A percentile compares a stretch with the other conserved stretches of the same genome.
Conservation (phyloP, 1,140 invertebrate species). For the Coptotermes formosanus region DNA sequence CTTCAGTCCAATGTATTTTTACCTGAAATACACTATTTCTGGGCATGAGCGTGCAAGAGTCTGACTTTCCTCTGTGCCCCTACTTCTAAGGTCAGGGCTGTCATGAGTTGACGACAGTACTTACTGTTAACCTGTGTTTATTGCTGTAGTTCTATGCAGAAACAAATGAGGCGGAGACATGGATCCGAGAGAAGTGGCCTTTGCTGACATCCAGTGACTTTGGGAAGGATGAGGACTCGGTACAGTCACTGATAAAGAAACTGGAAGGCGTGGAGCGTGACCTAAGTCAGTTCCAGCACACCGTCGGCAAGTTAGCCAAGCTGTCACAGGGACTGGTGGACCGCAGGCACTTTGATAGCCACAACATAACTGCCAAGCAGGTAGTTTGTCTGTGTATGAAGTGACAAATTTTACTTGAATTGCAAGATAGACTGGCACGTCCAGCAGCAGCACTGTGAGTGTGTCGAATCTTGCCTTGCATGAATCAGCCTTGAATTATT, state of each 20-base stretch:
- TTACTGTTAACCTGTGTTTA: neutral
- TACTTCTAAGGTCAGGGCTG: too few species aligned
- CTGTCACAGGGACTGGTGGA: slow-evolving; percentile 65
- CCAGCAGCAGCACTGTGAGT: too few species aligned
- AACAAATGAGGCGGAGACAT: slow-evolving; percentile 80
- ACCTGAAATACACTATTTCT: too few species aligned
- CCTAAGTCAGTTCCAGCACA: slow-evolving; percentile 67
- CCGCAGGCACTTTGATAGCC: slow-evolving; percentile 75
- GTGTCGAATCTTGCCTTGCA: too few species aligned
- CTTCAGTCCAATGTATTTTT: too few species aligned
- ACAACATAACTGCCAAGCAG: slow-evolving; percentile 70
- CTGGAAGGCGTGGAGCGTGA: slow-evolving; percentile 80
- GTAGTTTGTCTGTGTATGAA: slow-evolving; percentile 36
- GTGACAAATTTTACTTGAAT: too few species aligned
- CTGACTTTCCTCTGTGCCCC: too few species aligned
- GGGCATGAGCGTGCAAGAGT: too few species aligned
- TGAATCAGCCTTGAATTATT: too few species aligned
- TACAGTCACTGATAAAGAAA: slow-evolving; percentile 74
- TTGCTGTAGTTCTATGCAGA: slow-evolving; percentile 74
- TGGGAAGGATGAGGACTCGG: slow-evolving; percentile 86
- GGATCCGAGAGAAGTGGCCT: slow-evolving; percentile 82
- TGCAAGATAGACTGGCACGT: too few species aligned
- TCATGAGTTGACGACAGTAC: too few species aligned
- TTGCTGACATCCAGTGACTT: slow-evolving; percentile 72
- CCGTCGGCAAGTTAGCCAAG: slow-evolving; percentile 66